Conservation (phyloP, 2,797 vertebrate species). For the Spatula versicolor region DNA sequence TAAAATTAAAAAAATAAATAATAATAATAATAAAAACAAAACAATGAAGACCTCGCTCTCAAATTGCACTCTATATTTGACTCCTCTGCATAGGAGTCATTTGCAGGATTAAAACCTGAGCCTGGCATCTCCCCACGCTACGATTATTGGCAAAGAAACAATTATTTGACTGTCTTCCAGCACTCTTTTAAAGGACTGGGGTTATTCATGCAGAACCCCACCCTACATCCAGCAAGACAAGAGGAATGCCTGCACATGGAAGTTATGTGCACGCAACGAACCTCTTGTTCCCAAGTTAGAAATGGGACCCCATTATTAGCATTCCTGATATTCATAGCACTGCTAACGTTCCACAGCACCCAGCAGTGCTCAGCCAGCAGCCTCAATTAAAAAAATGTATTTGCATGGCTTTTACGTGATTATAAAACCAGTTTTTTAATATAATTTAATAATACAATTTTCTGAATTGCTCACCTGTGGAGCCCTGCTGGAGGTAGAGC, state of each 20-base stretch:
- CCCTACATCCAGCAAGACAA: constrained; percentile 28
- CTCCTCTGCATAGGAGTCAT: background rate
- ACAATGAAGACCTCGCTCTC: background rate
- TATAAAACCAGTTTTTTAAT: background rate
- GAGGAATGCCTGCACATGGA: constrained; percentile 51
- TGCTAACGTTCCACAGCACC: constrained; percentile 31
- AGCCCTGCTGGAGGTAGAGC: background rate
- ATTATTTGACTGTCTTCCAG: constrained; percentile 53
- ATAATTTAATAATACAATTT: background rate
- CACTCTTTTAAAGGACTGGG: constrained; percentile 32
- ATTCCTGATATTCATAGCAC: constrained; percentile 70
- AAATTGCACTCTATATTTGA: constrained; percentile 51
- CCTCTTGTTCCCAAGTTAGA: constrained; percentile 62
- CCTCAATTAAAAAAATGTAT: background rate
- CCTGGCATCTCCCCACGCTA: background rate
- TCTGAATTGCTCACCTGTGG: background rate
- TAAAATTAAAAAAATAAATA: background rate
- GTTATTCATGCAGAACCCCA: constrained; percentile 35
- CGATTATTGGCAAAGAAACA: constrained; percentile 50
- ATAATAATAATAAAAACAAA: background rate
- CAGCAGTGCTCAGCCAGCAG: background rate
- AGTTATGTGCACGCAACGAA: constrained; percentile 65
- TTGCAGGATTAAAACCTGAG: constrained; percentile 46
- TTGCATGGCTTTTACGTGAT: background rate
- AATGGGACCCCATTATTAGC: constrained; percentile 62